Conservation (phyloP, 2,797 vertebrate genomes). For the Enteromius unitaeniatus region DNA sequence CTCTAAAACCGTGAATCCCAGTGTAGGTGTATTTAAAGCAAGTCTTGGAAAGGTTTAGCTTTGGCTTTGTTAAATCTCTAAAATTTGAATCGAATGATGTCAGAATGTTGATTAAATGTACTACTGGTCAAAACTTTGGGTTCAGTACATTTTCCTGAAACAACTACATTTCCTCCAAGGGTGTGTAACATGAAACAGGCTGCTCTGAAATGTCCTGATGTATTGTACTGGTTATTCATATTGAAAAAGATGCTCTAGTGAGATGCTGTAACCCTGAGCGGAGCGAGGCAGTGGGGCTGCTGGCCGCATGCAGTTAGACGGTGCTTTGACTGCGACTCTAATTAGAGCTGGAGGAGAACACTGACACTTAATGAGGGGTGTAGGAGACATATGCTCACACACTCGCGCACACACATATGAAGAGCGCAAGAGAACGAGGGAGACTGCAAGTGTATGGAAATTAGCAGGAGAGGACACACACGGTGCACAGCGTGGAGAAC, state of each 20-base stretch:
- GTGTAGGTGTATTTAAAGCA: not conserved
- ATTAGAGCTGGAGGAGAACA: constrained; percentile 51
- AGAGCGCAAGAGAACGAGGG: constrained; percentile 25
- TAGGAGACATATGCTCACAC: constrained; percentile 49
- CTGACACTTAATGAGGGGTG: constrained; percentile 54
- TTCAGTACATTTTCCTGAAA: no score
- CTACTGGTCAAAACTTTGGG: no score
- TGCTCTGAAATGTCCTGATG: not conserved
- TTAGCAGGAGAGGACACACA: constrained; percentile 24
- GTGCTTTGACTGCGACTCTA: constrained; percentile 50
- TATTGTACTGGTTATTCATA: not conserved
- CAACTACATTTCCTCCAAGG: not conserved
- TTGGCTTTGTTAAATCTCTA: no score
- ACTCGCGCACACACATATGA: not conserved
- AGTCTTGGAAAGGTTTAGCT: not conserved
- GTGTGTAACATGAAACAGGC: not conserved
- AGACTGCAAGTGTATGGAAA: constrained; percentile 37
- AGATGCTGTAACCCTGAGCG: not conserved
- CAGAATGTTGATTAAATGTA: no score
- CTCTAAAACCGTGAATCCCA: not conserved
- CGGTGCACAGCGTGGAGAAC: not conserved
- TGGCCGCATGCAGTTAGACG: constrained; percentile 17
- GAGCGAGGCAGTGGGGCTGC: constrained; percentile 29
- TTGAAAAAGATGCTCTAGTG: constrained; percentile 18
- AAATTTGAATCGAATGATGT: no score